These are phyloP conservation scores for Irena cyanogastra DNA, from an alignment of 2,113 vertebrate genomes.

Conservation along the genomic window DNA sequence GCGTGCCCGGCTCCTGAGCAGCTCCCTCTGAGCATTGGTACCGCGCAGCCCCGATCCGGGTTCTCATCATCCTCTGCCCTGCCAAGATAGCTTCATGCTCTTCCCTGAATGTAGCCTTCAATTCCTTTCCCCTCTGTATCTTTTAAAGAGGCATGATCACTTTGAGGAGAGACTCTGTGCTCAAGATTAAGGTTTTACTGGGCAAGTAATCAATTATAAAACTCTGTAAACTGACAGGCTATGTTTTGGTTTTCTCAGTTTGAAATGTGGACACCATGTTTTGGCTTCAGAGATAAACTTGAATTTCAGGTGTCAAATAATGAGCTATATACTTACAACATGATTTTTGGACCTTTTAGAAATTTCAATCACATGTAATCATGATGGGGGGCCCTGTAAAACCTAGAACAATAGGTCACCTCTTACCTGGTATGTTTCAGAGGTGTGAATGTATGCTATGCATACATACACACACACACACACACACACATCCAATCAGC, in stretches of 20 bases:
- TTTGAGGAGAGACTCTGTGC: not conserved
- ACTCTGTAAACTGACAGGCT: not conserved
- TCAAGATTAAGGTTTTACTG: not conserved
- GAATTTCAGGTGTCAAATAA: not conserved
- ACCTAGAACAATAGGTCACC: not conserved
- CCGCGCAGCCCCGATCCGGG: not conserved
- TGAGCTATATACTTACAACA: not conserved
- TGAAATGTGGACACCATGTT: not conserved
- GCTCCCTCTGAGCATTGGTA: not conserved
- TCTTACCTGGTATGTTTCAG: constrained; percentile 1
- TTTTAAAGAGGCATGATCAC: not conserved
- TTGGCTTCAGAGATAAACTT: not conserved
- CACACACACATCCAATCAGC: constrained; percentile 50
- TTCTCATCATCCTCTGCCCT: not conserved
- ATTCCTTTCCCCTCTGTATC: not conserved
- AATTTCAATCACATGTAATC: not conserved
- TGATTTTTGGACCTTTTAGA: not conserved
- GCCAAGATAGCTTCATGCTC: not conserved
- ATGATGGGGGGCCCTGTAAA: not conserved
- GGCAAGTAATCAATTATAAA: not conserved
- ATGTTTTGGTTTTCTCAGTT: not conserved
- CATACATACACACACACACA: constrained; percentile 27
- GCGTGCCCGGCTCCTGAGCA: not conserved
- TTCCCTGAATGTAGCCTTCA: not conserved
- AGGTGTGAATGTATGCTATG: not conserved